A percentile compares a stretch with the other conserved stretches of the same genome.
Conservation (phyloP, 2,888 invertebrate species). For the Myopa tessellatipennis region DNA sequence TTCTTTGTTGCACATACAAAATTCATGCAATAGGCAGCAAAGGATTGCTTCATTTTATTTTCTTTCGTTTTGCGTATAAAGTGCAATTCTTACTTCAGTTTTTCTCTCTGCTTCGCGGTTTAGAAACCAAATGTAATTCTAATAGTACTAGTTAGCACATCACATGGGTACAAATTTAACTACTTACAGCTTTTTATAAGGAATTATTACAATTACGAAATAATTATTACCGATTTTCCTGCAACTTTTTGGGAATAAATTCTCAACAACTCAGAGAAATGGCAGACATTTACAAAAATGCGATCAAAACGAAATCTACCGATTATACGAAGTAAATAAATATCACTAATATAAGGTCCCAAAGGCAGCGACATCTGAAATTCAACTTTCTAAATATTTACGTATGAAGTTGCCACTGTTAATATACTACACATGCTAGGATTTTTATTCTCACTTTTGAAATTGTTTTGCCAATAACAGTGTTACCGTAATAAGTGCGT, state of each 20-base stretch:
- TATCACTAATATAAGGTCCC: conserved; percentile 42
- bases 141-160: too few species aligned
- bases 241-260: conserved; percentile 39
- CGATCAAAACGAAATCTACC: conserved; percentile 43
- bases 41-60: background rate
- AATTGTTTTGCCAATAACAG: too few species aligned
- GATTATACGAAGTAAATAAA: conserved; percentile 49
- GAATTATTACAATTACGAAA: background rate
- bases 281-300: conserved; percentile 46
- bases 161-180: too few species aligned
- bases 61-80: background rate
- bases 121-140: background rate
- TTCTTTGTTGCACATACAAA: conserved; percentile 14
- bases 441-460: too few species aligned
- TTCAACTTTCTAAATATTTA: background rate
- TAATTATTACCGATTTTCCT: conserved; percentile 37
- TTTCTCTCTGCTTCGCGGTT: background rate
- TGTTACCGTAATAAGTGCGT: too few species aligned
- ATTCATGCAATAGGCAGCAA: background rate
- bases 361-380: conserved; percentile 7
- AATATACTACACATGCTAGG: too few species aligned
- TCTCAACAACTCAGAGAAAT: conserved; percentile 44
- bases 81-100: background rate
- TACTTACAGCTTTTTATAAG: too few species aligned
- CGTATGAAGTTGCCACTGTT: background rate